A percentile compares a stretch with the other conserved stretches of the same genome.
phyloP scores from a whole-genome alignment of 2,797 vertebrate genomes.

The Semaprochilodus insignis region DNA sequence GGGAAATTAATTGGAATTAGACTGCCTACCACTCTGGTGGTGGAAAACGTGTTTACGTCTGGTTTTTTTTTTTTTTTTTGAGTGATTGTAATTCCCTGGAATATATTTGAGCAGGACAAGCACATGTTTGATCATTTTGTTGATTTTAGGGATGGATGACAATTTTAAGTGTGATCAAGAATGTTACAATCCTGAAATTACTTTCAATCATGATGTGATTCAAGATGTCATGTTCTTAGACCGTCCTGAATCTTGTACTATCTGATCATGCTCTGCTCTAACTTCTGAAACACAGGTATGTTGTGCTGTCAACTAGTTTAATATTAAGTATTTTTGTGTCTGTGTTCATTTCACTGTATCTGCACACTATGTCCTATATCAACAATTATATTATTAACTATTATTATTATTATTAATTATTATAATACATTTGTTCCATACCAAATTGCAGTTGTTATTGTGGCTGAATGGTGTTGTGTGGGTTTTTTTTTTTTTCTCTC shows the following conservation, averaged over 20 bases:
- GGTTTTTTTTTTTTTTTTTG: no score
- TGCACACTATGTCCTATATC: conserved; percentile 9
- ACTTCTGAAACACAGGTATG: not conserved
- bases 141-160: not conserved
- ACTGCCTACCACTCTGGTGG: not conserved
- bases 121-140: not conserved
- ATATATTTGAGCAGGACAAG: not conserved
- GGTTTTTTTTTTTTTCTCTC: no score
- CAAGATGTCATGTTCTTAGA: not conserved
- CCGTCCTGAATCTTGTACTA: not conserved
- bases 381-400: no score
- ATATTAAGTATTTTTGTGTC: not conserved
- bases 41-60: not conserved
- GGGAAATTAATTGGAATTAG: conserved; percentile 1
- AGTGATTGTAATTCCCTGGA: not conserved
- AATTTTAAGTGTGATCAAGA: not conserved
- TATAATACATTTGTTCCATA: no score
- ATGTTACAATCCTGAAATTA: not conserved
- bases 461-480: no score
- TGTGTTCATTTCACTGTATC: not conserved
- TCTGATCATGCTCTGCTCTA: conserved; percentile 18
- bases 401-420: no score
- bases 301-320: not conserved
- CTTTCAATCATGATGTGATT: not conserved
- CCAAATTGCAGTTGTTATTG: no score